Conservation (phyloP, 2,113 vertebrate species). For the Tylochromis polylepis region DNA sequence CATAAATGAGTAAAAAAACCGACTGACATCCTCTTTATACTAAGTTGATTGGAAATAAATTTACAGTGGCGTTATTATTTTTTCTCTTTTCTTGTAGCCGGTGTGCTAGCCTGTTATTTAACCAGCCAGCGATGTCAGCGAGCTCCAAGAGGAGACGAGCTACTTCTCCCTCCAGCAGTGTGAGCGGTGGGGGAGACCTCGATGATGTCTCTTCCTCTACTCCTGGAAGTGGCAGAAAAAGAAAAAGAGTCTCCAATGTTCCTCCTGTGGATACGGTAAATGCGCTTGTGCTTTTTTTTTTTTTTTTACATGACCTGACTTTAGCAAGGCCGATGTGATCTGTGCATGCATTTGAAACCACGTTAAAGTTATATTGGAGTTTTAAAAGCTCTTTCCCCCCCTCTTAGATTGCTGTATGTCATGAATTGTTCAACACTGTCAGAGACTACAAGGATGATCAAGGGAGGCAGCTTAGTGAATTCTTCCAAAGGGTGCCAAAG, state of each 20-base stretch:
- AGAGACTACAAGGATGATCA: conserved; percentile 94
- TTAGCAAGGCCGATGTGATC: neutral
- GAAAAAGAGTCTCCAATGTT: conserved; percentile 82
- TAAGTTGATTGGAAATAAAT: neutral
- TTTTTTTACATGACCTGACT: no score
- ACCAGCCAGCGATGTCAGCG: conserved; percentile 67
- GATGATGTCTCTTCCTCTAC: conserved; percentile 85
- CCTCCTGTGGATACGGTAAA: conserved; percentile 92
- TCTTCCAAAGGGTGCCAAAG: conserved; percentile 93
- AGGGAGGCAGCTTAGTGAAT: conserved; percentile 89
- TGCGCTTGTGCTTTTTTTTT: neutral
- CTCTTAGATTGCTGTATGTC: conserved; percentile 91
- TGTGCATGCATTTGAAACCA: neutral
- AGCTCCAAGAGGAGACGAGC: conserved; percentile 91
- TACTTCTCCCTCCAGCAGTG: conserved; percentile 93
- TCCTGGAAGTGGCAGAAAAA: conserved; percentile 88
- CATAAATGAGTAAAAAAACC: neutral
- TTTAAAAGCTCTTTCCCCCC: neutral
- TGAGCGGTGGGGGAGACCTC: conserved; percentile 89
- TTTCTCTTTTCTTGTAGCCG: neutral
- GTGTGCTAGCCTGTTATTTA: conserved; percentile 31
- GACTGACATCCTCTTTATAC: accelerated
- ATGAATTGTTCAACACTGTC: conserved; percentile 94
- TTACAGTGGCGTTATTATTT: neutral
- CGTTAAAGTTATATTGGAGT: neutral